Conservation (phyloP, 2,797 vertebrate species). For the Propithecus perrieri region DNA sequence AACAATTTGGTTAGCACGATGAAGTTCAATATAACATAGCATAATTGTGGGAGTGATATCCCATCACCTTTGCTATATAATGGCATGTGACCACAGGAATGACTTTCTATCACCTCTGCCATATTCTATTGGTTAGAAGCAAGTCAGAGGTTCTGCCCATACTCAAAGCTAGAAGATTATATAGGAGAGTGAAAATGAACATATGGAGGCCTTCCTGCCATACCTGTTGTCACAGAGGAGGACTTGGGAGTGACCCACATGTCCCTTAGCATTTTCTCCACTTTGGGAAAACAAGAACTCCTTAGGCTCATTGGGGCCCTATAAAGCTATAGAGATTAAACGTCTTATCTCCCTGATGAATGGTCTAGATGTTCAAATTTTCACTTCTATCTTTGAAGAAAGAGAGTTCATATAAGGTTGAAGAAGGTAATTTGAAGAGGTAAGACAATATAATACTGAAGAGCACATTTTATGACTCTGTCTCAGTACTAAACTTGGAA, state of each 20-base stretch:
- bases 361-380: not conserved
- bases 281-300: not conserved
- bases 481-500: not conserved
- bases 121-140: not conserved
- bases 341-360: not conserved
- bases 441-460: not conserved
- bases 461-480: not conserved
- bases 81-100: not conserved
- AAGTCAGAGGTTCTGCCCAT: not conserved
- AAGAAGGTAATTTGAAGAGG: not conserved
- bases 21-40: not conserved
- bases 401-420: not conserved
- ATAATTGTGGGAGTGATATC: not conserved
- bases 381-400: not conserved
- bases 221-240: rapidly evolving
- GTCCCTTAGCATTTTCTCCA: not conserved
- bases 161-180: not conserved
- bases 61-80: not conserved
- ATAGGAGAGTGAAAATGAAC: not conserved
- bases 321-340: not conserved
- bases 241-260: not conserved
- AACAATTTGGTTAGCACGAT: not conserved
- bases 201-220: not conserved
- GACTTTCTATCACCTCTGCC: not conserved
- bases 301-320: not conserved